Evolutionary conservation across 1,140 invertebrate species (phyloP), one percentile per base, ranked within the genome.

Genomic region (Solenopsis invicta): DNA sequence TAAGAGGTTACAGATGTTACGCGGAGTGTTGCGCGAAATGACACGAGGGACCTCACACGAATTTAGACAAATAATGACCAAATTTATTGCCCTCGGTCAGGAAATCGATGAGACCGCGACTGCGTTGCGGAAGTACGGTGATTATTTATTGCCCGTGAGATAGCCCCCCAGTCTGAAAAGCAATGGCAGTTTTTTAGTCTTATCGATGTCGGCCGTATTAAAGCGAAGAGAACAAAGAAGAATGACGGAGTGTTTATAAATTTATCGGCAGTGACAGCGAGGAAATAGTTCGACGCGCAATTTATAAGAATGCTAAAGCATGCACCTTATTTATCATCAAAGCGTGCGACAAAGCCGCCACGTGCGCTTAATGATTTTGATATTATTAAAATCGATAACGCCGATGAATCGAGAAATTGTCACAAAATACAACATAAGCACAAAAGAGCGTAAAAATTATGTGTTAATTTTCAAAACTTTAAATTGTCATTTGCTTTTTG

Each of bases 221-320:
- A 72, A 82, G 52, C 54, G n/a, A 48, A 8, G 41, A 21, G 41
- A 61, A 84, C 69, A 84, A 56, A 75, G 69, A 74, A 75, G 54
- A 74, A 84, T 61, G 69, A 75, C 41, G 24, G 52, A 48, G 80
- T 72, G 78, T 74, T 84, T 74, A 75, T 84, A 75, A 84, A 84
- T 84, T 61, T 74, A 74, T 84, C 80, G 69, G 37, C 41, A 75
- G 56, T 74, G 69, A 75, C 54, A 77, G 80, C 54, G 69, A 75
- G 54, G 54, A 61, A 84, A 61, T 84, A 74, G 69, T 75, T 74
- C 24, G 80, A 84, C 80, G 80, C 69, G 80, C 80, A 74, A 74
- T 82, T 82, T 82, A 75, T 84, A 34, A 82, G 67, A 82, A 82
- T 82, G 67, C 67, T 71, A 54, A 82, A 74, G 67, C 52, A 29